A percentile compares a stretch with the other conserved stretches of the same genome.
Conservation (phyloP, 2,888 invertebrate genomes). For the Clepsis dumicolana region DNA sequence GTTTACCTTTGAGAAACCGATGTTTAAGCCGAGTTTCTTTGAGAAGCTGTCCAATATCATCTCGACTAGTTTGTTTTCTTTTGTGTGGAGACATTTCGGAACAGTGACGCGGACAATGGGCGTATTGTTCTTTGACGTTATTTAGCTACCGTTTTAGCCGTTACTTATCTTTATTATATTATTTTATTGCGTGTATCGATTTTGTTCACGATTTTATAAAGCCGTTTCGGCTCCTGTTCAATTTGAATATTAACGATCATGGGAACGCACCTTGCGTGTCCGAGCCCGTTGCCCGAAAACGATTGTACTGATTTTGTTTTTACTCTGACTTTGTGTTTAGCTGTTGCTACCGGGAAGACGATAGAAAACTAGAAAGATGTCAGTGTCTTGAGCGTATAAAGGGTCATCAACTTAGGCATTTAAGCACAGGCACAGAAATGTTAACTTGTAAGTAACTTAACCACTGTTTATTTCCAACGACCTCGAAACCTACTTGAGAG, state of each 20-base stretch:
- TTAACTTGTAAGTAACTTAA: too few relatives aligned
- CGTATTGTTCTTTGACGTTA: slow-evolving; percentile 75
- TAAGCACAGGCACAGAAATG: too few relatives aligned
- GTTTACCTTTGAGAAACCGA: slow-evolving; percentile 70
- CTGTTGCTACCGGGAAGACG: background rate
- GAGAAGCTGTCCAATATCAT: slow-evolving; percentile 49
- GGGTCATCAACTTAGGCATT: too few relatives aligned
- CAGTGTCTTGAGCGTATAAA: background rate
- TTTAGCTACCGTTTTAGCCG: slow-evolving; percentile 82
- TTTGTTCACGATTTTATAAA: slow-evolving; percentile 79
- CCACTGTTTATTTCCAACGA: background rate
- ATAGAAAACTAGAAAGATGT: background rate
- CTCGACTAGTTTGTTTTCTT: slow-evolving; percentile 51
- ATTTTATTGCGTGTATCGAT: slow-evolving; percentile 73
- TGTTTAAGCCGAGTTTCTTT: slow-evolving; percentile 51
- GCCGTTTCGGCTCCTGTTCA: slow-evolving; percentile 67
- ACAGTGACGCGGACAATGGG: slow-evolving; percentile 54
- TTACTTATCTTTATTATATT: slow-evolving; percentile 64
- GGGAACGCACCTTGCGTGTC: slow-evolving; percentile 64
- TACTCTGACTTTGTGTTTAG: slow-evolving; percentile 16
- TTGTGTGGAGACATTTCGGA: slow-evolving; percentile 19
- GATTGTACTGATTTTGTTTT: slow-evolving; percentile 18
- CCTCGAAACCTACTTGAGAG: slow-evolving; percentile 1
- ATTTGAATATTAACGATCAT: slow-evolving; percentile 78
- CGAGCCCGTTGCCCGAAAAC: slow-evolving; percentile 1